phyloP scores from a whole-genome alignment of 2,113 vertebrate species.

The Bos taurus region DNA sequence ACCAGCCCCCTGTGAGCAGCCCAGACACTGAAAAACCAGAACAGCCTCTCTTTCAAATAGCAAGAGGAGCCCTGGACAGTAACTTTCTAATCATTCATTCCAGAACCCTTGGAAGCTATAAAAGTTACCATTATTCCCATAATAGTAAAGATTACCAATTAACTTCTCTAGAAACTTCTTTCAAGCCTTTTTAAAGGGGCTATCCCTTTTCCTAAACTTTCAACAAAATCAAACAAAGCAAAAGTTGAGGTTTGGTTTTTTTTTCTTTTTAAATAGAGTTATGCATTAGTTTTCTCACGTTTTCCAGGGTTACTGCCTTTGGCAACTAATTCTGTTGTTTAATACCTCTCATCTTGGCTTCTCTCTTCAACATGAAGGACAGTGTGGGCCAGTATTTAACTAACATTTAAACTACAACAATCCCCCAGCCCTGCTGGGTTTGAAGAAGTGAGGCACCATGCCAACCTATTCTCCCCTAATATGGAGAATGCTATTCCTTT shows the following conservation, averaged over 20 bases:
- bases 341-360: neutral
- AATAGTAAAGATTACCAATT: slow-evolving; percentile 37
- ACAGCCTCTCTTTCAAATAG: neutral
- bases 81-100: slow-evolving; percentile 1
- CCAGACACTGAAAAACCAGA: neutral
- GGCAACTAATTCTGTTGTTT: slow-evolving; percentile 26
- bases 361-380: neutral
- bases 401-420: neutral
- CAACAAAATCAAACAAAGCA: neutral
- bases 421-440: neutral
- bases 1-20: neutral
- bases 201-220: neutral
- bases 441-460: neutral
- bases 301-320: slow-evolving; percentile 3
- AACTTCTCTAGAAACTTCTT: slow-evolving; percentile 16
- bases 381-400: neutral
- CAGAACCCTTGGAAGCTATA: neutral
- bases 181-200: neutral
- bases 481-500: neutral
- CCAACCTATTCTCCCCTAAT: neutral
- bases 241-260: neutral
- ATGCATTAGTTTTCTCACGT: neutral
- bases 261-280: slow-evolving; percentile 5
- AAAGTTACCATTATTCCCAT: slow-evolving; percentile 9
- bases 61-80: neutral